Conservation (phyloP, 1,140 invertebrate species). For the Wasmannia auropunctata region DNA sequence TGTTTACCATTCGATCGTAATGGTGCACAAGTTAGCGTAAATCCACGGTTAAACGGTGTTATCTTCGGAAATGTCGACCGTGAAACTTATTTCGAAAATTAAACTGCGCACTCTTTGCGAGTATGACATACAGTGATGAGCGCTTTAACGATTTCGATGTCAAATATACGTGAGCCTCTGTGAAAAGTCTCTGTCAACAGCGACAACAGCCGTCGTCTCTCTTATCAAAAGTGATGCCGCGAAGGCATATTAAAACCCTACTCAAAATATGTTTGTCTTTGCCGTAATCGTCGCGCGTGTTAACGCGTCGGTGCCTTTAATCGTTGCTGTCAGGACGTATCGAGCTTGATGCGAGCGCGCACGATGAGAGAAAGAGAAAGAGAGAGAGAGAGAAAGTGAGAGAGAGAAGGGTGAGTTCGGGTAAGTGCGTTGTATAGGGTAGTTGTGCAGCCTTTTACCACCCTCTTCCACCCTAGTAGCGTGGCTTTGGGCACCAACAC, state of each 20-base stretch:
- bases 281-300: slow-evolving; percentile 48
- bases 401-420: slow-evolving; percentile 53
- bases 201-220: not conserved
- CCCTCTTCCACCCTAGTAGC: slow-evolving; percentile 70
- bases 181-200: slow-evolving; percentile 2
- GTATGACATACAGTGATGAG: not conserved
- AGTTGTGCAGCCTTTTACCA: slow-evolving; percentile 76
- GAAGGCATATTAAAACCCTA: slow-evolving; percentile 13
- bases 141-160: not conserved
- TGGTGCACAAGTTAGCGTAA: not conserved
- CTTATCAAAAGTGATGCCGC: slow-evolving; percentile 7
- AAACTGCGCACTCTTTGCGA: not conserved
- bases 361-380: slow-evolving; percentile 14
- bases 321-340: slow-evolving; percentile 54
- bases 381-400: not conserved
- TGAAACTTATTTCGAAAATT: not conserved
- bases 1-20: slow-evolving; percentile 2
- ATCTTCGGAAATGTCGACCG: not conserved
- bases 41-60: slow-evolving; percentile 2
- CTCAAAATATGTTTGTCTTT: slow-evolving; percentile 53
- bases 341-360: slow-evolving; percentile 41
- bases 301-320: slow-evolving; percentile 59
- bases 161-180: not conserved
- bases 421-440: slow-evolving; percentile 76
- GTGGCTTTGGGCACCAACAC: slow-evolving; percentile 52